Percentiles rank a stretch among this genome's conserved stretches.
Conservation (phyloP, 2,797 vertebrate species). For the Sciaenops ocellatus region DNA sequence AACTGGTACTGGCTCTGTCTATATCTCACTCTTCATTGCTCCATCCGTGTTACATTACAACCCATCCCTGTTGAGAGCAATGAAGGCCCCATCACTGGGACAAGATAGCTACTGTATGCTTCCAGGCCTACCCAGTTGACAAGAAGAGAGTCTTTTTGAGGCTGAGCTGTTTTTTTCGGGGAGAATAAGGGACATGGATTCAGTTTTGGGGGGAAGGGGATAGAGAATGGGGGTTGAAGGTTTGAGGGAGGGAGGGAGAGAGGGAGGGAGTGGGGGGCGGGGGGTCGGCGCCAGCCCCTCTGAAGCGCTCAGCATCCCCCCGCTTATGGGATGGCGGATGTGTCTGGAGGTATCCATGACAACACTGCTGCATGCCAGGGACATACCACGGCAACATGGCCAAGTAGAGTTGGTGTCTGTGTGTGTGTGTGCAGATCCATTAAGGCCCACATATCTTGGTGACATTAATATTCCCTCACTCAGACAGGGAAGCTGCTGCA, state of each 20-base stretch:
- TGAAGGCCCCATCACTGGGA: slow-evolving; percentile 33
- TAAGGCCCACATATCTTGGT: slow-evolving; percentile 64
- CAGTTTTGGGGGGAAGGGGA: slow-evolving; percentile 74
- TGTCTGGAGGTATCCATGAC: slow-evolving; percentile 91
- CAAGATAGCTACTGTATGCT: slow-evolving; percentile 53
- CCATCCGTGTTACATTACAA: slow-evolving; percentile 48
- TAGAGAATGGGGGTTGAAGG: slow-evolving; percentile 63
- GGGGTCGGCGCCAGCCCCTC: slow-evolving; percentile 81
- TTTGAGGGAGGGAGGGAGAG: slow-evolving; percentile 35
- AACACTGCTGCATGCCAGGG: slow-evolving; percentile 85
- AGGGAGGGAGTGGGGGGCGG: slow-evolving; percentile 21
- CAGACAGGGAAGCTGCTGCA: slow-evolving; percentile 44
- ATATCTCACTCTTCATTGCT: slow-evolving; percentile 35
- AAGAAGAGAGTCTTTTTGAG: slow-evolving; percentile 54
- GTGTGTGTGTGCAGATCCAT: slow-evolving; percentile 60
- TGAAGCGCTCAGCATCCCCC: slow-evolving; percentile 84
- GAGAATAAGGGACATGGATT: slow-evolving; percentile 69
- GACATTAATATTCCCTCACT: slow-evolving; percentile 76
- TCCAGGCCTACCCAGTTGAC: slow-evolving; percentile 45
- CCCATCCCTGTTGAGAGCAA: slow-evolving; percentile 53
- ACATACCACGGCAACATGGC: slow-evolving; percentile 81
- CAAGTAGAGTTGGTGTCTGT: slow-evolving; percentile 64
- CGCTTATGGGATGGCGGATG: slow-evolving; percentile 87
- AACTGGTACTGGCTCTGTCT: slow-evolving; percentile 21
- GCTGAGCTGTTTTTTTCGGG: slow-evolving; percentile 47